A percentile compares a stretch with the other conserved stretches of the same genome.
Conservation (phyloP, 2,113 vertebrate genomes). For the Narcine bancroftii region DNA sequence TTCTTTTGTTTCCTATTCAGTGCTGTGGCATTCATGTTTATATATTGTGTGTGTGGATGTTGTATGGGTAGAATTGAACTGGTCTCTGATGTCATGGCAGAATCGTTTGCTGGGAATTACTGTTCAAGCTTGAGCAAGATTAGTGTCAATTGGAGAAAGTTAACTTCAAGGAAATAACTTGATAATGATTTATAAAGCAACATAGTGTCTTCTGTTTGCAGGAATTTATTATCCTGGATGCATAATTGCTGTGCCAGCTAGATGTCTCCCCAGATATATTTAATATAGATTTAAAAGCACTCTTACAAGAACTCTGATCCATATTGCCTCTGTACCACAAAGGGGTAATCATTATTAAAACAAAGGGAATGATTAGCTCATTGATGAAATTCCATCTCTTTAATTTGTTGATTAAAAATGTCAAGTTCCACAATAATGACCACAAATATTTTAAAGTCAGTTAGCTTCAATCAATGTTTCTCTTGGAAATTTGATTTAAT, state of each 20-base stretch:
- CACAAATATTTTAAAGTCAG: constrained; percentile 20
- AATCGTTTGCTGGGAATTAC: not conserved
- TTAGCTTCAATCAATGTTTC: constrained; percentile 23
- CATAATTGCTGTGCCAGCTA: not conserved
- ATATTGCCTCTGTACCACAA: constrained; percentile 16
- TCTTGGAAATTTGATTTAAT: constrained; percentile 34
- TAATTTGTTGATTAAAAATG: constrained; percentile 25
- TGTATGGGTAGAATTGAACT: not conserved
- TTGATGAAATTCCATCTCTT: constrained; percentile 10
- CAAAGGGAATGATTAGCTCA: constrained; percentile 28
- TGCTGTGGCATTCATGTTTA: not conserved
- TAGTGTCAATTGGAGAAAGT: not conserved
- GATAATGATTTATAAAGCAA: constrained; percentile 2
- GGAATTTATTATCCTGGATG: not conserved
- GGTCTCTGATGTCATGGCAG: not conserved
- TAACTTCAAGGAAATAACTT: not conserved
- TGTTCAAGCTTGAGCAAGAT: not conserved
- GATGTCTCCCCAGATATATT: constrained; percentile 7
- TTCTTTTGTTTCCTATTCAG: not conserved
- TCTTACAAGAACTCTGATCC: not conserved
- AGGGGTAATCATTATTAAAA: constrained; percentile 11
- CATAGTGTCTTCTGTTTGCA: not conserved
- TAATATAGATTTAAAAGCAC: not conserved
- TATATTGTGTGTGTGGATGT: not conserved
- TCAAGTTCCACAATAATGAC: constrained; percentile 21